Conservation (phyloP, 2,113 vertebrate genomes). For the Hymenochirus boettgeri region DNA sequence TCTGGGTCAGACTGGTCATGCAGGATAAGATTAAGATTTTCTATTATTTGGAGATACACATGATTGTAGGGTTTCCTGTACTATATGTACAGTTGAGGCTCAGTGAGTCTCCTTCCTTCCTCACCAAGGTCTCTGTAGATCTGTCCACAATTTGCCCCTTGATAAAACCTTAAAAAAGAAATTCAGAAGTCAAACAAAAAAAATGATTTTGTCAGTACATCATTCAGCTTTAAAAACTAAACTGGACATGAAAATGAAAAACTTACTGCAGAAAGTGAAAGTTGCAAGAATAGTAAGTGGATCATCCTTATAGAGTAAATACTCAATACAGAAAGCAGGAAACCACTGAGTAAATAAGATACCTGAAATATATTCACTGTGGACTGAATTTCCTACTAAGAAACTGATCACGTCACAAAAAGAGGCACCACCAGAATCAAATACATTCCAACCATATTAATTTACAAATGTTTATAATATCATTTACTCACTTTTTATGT, state of each 20-base stretch:
- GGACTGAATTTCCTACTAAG: not conserved
- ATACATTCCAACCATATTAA: too few relatives aligned
- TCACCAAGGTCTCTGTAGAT: not conserved
- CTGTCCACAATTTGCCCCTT: not conserved
- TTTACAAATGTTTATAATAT: too few relatives aligned
- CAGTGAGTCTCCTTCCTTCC: constrained; percentile 13
- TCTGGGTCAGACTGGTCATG: constrained; percentile 9
- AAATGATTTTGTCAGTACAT: too few relatives aligned
- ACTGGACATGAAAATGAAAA: not conserved
- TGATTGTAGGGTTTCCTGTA: not conserved
- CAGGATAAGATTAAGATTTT: constrained; percentile 8
- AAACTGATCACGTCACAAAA: not conserved
- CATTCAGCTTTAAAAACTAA: not conserved
- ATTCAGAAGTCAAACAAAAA: too few relatives aligned
- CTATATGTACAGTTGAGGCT: constrained; percentile 6
- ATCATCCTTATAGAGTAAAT: not conserved
- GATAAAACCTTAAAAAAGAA: not conserved
- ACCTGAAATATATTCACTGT: too few relatives aligned
- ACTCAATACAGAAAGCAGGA: too few relatives aligned
- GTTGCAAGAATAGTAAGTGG: not conserved
- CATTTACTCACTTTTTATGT: too few relatives aligned
- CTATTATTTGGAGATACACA: constrained; percentile 15
- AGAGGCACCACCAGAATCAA: not conserved
- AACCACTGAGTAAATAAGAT: too few relatives aligned
- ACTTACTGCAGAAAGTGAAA: not conserved